A percentile compares a stretch with the other conserved stretches of the same genome.
These are phyloP conservation scores for Coracias cyanogaster DNA, from an alignment of 2,797 vertebrate genomes.

Conservation along the genomic window DNA sequence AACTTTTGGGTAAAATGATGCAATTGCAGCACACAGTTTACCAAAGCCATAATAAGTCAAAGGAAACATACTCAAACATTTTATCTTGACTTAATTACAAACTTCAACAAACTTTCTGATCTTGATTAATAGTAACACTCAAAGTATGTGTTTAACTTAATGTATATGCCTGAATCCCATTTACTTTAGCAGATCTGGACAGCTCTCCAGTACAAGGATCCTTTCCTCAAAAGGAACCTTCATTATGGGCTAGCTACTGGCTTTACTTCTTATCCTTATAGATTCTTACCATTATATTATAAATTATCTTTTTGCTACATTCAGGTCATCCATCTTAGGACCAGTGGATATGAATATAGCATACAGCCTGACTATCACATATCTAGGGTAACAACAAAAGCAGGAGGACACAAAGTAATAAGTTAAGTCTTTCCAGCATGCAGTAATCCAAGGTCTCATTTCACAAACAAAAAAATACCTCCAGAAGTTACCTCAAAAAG, in stretches of 20 bases:
- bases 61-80: background rate
- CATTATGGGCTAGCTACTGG: background rate
- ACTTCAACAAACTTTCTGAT: background rate
- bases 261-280: slow-evolving; percentile 6
- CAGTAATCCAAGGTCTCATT: background rate
- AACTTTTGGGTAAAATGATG: background rate
- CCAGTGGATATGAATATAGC: slow-evolving; percentile 8
- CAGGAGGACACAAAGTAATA: background rate
- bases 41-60: background rate
- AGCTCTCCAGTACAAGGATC: background rate
- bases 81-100: background rate
- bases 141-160: background rate
- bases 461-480: background rate
- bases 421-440: background rate
- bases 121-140: background rate
- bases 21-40: background rate
- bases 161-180: background rate
- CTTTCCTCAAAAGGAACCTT: background rate
- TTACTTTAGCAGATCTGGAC: background rate
- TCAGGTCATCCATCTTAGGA: slow-evolving; percentile 16
- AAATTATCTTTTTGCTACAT: slow-evolving; percentile 28
- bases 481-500: background rate
- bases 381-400: slow-evolving; percentile 1
- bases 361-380: background rate
- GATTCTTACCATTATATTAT: background rate